Base-by-base conservation (phyloP, 2,888 invertebrate species). In the Aelia acuminata region DNA sequence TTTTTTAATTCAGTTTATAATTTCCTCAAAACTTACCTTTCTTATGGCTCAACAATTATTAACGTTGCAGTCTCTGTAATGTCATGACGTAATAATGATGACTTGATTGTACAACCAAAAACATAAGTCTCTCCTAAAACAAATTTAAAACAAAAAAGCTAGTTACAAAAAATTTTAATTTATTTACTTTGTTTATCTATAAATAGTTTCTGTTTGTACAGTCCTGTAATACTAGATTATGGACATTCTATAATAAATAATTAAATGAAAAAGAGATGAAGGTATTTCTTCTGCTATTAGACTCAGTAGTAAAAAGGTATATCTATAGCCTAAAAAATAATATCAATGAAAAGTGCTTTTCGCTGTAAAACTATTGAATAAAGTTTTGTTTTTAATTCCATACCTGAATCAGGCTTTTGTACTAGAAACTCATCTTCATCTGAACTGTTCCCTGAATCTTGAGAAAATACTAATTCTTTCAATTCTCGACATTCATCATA, bases 1-100 rank as follows among this genome's bases (percentile, higher is more conserved):
- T 70, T 57, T 70, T 70, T 35, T 35, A 43, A 70, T 18, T 20
- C 35, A 70, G 18, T 35, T 70, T 35, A 18, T 31, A 35, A 70
- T 70, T 35, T 31, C 3, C 18, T 70, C 35, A 70, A 70, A 70
- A 18, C 63, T 70, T 70, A 70, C 63, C 63, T 70, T 70, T 35
- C 18, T 35, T 70, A 70, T 70, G 63, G 63, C 35, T 70, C 63
- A 70, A 70, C 63, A 70, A 70, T 70, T 70, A 70, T 70, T 70
- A 70, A 70, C 31, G 63, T 70, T 35, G 63, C 31, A 18, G 63
- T 70, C 35, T 70, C 63, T 26, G 35, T 70, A 70, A 70, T 70
- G 20, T 70, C 63, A 35, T 70, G 63, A 70, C 63, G 63, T 10
- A 70, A 35, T 35, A 70, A 0, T 35, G 63, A 70, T 18, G 63